Conservation (phyloP, 2,888 invertebrate genomes). For the Tetragonula carbonaria region DNA sequence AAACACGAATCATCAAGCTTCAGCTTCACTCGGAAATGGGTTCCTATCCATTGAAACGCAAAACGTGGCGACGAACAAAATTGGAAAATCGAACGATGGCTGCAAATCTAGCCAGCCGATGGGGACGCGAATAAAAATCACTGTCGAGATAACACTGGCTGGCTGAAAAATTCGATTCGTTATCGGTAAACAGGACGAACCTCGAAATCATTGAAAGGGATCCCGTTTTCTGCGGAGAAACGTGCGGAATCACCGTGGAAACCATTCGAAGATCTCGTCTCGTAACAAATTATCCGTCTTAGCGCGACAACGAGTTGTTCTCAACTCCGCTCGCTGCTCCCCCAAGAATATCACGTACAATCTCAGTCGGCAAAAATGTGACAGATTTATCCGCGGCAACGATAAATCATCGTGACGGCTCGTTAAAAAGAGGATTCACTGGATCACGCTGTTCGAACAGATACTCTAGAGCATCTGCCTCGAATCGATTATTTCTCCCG, state of each 20-base stretch:
- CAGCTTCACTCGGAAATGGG: background rate
- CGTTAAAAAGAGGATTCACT: background rate
- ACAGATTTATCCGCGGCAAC: constrained; percentile 1
- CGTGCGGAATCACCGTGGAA: background rate
- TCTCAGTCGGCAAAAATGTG: constrained; percentile 3
- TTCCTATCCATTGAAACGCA: background rate
- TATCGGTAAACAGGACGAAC: background rate
- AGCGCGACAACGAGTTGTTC: background rate
- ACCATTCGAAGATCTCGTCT: background rate
- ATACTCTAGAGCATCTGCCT: background rate
- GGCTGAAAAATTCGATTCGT: background rate
- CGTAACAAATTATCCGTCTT: constrained; percentile 13
- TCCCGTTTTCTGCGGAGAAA: background rate
- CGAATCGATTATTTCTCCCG: no score
- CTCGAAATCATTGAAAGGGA: background rate
- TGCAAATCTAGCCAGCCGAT: background rate
- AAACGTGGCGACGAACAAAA: background rate
- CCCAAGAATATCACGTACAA: constrained; percentile 1
- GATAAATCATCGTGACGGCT: constrained; percentile 36
- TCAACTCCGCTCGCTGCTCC: background rate
- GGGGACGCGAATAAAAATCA: background rate
- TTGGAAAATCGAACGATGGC: background rate
- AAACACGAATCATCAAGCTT: background rate
- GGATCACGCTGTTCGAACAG: background rate
- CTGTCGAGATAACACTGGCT: background rate